Evolutionary conservation across 64 coral and sea anemone species (phyloP).

Genomic region (Trachythela sp.): DNA sequence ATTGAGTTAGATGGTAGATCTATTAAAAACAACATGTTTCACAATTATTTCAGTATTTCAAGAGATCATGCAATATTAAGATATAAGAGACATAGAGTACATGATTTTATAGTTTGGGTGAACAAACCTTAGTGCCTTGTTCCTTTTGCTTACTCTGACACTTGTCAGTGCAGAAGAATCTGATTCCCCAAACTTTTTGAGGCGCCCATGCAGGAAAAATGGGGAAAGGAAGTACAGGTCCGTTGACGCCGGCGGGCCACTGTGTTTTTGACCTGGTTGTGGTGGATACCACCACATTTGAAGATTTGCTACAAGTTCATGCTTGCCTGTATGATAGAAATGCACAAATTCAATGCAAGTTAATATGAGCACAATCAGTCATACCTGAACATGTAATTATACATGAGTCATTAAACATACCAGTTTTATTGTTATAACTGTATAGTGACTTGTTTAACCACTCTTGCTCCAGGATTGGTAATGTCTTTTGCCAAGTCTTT

Average conservation of each 20-base stretch:
- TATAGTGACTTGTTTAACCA: not conserved
- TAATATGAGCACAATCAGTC: not conserved
- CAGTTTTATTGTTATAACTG: not conserved
- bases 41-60: not conserved
- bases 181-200: conserved; percentile 26
- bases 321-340: not conserved
- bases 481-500: not conserved
- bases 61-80: not conserved
- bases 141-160: conserved; percentile 7
- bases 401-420: not conserved
- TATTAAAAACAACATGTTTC: not conserved
- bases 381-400: too few relatives aligned
- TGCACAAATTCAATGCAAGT: not conserved
- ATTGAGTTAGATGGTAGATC: too few relatives aligned
- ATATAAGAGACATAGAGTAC: too few relatives aligned
- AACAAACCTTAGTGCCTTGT: not conserved
- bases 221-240: conserved; percentile 15
- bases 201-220: conserved; percentile 39
- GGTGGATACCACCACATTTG: conserved; percentile 33
- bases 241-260: not conserved
- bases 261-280: not conserved
- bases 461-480: not conserved
- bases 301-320: not conserved
- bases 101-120: not conserved
- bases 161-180: conserved; percentile 30